phyloP scores from a whole-genome alignment of 2,888 invertebrate genomes.

The Julus scanicus region DNA sequence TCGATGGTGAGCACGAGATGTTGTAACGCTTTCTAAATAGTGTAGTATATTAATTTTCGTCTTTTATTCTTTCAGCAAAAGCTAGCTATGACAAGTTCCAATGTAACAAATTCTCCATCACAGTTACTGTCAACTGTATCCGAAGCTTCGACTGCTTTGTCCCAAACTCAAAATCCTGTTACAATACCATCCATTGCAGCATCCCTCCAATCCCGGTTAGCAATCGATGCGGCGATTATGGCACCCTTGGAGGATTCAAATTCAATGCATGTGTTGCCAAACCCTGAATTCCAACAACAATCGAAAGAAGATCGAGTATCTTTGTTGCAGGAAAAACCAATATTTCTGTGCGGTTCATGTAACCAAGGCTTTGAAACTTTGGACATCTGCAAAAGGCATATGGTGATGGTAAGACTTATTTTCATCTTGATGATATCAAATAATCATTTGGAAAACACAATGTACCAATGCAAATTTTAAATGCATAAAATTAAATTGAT shows the following conservation, averaged over 20 bases:
- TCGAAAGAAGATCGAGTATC: not conserved
- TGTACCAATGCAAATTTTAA: too few relatives aligned
- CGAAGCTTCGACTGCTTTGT: not conserved
- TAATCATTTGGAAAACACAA: too few relatives aligned
- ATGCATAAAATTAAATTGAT: too few relatives aligned
- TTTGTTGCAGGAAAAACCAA: slow-evolving; percentile 59
- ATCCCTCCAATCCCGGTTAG: not conserved
- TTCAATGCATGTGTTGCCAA: not conserved
- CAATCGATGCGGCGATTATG: slow-evolving; percentile 13
- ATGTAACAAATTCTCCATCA: not conserved
- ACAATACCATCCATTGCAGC: not conserved
- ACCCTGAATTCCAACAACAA: not conserved
- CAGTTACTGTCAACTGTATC: not conserved
- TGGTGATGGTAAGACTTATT: slow-evolving; percentile 61
- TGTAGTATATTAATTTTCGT: not conserved
- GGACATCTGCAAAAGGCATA: slow-evolving; percentile 65
- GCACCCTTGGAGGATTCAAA: slow-evolving; percentile 19
- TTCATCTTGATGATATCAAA: too few relatives aligned
- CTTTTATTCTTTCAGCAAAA: not conserved
- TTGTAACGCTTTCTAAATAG: not conserved
- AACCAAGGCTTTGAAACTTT: slow-evolving; percentile 64
- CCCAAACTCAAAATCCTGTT: not conserved
- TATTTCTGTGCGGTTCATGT: slow-evolving; percentile 66
- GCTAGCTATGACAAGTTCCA: not conserved
- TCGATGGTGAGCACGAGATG: not conserved